Base-by-base conservation (phyloP, 2,797 vertebrate genomes). In the Adelosebastes latens region DNA sequence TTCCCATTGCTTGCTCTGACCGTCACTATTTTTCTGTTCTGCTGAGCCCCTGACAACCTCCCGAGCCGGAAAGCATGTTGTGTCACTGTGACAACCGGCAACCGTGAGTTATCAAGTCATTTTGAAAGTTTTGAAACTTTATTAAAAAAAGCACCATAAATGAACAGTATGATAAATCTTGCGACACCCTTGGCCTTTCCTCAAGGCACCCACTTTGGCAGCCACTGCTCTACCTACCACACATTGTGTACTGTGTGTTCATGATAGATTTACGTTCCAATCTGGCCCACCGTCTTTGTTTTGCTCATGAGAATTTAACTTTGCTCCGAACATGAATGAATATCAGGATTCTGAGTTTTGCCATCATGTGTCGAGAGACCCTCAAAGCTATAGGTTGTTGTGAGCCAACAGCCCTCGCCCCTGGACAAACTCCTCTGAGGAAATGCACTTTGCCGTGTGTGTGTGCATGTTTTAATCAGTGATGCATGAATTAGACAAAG, bases 401-500 rank as follows among this genome's bases (percentile, higher is more conserved):
- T 27, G 22, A 76, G 64, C 58, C 24, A 27, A 18, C 70, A 14
- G 14, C 42, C 22, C 22, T 63, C 25, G 52, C 14, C 65, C 4
- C 42, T 3, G 36, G n/a, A 79, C 42, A 64, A 77, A 70, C 64
- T 34, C 71, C 36, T 76, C 24, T 67, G 36, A 69, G 34, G 64
- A 3, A 32, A 13, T 42, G 31, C 4, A 20, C 8, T 77, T 69
- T 67, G 46, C 53, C 14, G 4, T 72, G n/a, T 65, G 27, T 59
- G 49, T 60, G 36, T 36, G 11, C 14, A 32, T 58, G 65, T 85
- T 61, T 67, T 55, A 71, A 46, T 71, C 70, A 69, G 14, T 12
- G 24, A 82, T 81, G 66, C 22, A 71, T 62, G 31, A 77, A 63
- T 62, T 31, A 61, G 52, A 69, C 36, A 22, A 49, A 75, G 59